Base-by-base conservation (phyloP, 2,113 vertebrate species). In the Pimephales promelas region DNA sequence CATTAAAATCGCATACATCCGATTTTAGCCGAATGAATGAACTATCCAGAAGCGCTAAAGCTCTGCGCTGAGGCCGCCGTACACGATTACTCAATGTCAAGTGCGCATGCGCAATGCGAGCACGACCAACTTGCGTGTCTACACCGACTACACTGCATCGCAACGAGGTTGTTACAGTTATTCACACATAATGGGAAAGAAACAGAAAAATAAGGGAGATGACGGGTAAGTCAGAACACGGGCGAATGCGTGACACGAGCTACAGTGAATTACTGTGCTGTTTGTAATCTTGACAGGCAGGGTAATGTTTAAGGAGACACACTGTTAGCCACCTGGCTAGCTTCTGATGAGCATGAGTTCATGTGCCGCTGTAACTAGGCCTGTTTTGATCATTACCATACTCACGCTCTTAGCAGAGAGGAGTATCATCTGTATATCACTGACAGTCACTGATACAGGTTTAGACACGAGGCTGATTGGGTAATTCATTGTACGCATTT, bases 191-290 rank as follows among this genome's bases (percentile, higher is more conserved):
- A 94, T 94, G 94, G 94, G 93, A 22, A 94, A 94, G 84, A 94
- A 94, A 88, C 94, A 93, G 91, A 94, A 94, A 90, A 94, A 92
- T 85, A 89, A 89, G 79, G 94, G 92, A 14, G 93, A 94, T 75
- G 94, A 94, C 89, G 93, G 94, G 94, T 94, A 91, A 24, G 31
- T 13, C 34, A 43, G 43, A 10, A 20, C 13, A 16, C 28, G 7
- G 5, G 9, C 3, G 28, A 81, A 8, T 14, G 62, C 45, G 31
- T 0, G 16, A 70, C 22, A 18, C 4, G 3, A 3, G 56, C 11
- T 18, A 8, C 62, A 6, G 79, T 36, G 1, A 16, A 34, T 4
- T 22, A 18, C 10, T 3, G 20, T 36, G 61, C 10, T 49, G 26
- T 68, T n/a, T 34, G 10, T 36, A 22, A 52, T 54, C 47, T 47